A percentile compares a stretch with the other conserved stretches of the same genome.
Conservation (phyloP, 1,140 invertebrate species). For the Zophobas morio region DNA sequence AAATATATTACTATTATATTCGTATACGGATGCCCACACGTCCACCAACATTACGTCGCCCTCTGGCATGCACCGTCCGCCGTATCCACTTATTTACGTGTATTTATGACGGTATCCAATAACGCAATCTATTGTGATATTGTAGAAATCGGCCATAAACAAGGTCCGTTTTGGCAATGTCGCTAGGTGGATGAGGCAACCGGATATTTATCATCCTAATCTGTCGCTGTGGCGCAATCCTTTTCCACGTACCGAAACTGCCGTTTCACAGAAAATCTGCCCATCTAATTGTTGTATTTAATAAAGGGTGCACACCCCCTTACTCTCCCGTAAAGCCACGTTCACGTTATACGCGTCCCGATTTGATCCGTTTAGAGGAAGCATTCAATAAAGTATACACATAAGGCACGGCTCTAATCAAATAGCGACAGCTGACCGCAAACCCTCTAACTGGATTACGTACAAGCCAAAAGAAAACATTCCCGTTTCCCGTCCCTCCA, state of each 20-base stretch:
- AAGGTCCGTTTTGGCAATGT: slow-evolving; percentile 29
- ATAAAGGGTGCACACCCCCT: slow-evolving; percentile 12
- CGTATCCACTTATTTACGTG: slow-evolving; percentile 1
- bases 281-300: slow-evolving; percentile 21
- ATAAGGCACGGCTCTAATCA: slow-evolving; percentile 43
- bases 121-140: slow-evolving; percentile 33
- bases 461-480: slow-evolving; percentile 40
- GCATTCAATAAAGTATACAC: slow-evolving; percentile 40
- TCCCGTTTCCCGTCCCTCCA: slow-evolving; percentile 30
- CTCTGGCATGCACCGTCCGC: not conserved
- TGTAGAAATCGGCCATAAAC: slow-evolving; percentile 32
- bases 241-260: not conserved
- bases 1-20: no score
- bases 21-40: no score
- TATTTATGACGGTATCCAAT: slow-evolving; percentile 7
- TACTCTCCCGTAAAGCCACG: not conserved
- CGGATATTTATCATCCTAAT: slow-evolving; percentile 25
- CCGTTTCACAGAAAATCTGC: slow-evolving; percentile 2
- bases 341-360: not conserved
- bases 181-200: slow-evolving; percentile 14
- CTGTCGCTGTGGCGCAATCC: slow-evolving; percentile 7
- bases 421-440: slow-evolving; percentile 46
- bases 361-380: slow-evolving; percentile 36
- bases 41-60: no score
- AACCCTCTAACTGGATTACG: slow-evolving; percentile 39